Evolutionary conservation across 2,113 vertebrate genomes (phyloP), one percentile per base, ranked within the genome.

Genomic region (Corapipo altera): DNA sequence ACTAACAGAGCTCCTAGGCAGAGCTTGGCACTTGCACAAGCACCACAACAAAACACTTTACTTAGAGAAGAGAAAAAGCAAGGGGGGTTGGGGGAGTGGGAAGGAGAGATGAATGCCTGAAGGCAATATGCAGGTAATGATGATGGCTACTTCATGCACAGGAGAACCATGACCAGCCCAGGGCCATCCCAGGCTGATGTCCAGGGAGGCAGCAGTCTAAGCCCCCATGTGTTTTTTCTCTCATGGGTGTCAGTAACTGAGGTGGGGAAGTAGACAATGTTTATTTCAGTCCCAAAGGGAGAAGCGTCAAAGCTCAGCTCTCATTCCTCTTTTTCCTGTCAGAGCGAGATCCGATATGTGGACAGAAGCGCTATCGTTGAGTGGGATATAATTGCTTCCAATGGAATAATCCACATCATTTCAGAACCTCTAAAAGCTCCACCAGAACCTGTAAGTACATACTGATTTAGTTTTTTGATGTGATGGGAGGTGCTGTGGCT

Each of bases 331-430:
- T 83, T 91, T 67, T 93, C 82, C 73, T 83, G 65, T 37, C 89
- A 98, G 97, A 87, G 85, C 1, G 77, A 98, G 39, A 98, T 97
- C 48, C 96, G 97, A 70, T 99, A 99, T 12, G 98, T 99, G 46
- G 98, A 98, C 22, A 86, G 98, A 79, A 98, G 98, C 66, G 98
- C 98, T 52, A 97, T 99, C 90, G 94, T 98, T 3, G 95, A 97
- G 64, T 98, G 98, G 43, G 98, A 99, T 95, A 98, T 99, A 85
- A 81, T 98, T 23, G 98, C 99, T 66, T 98, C 99, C 80, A 99
- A 99, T 0, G 99, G 99, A 49, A 96, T 99, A 86, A 99, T 99
- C 87, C 99, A 99, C 12, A 78, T 99, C 12, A 98, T 99, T 37
- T 98, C 98, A 80, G 97, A 97, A 33, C 98, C 99, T 22, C 94